Percentiles rank a stretch among this genome's conserved stretches.
Conservation (phyloP, 2,113 vertebrate genomes). For the Gobiocypris rarus region DNA sequence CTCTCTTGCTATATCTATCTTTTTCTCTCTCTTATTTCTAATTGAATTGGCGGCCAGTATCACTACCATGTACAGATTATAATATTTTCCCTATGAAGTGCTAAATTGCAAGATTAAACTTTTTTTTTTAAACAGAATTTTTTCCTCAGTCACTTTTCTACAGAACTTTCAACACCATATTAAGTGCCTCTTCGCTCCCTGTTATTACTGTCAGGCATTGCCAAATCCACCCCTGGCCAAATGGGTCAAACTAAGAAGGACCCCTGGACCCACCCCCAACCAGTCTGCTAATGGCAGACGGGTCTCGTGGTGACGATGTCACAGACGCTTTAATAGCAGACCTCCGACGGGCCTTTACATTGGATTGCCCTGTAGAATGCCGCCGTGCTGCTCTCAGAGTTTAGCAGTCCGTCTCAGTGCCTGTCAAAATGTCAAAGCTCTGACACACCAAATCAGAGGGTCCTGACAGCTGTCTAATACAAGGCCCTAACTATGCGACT, state of each 20-base stretch:
- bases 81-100: background rate
- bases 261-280: constrained; percentile 4
- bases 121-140: constrained; percentile 12
- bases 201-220: constrained; percentile 44
- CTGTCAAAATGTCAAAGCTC: constrained; percentile 55
- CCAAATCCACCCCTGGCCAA: constrained; percentile 23
- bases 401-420: constrained; percentile 45
- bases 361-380: constrained; percentile 29
- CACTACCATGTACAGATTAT: background rate
- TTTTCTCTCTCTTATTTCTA: constrained; percentile 26
- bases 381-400: constrained; percentile 35
- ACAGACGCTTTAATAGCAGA: constrained; percentile 53
- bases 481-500: constrained; percentile 11
- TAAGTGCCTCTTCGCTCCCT: background rate
- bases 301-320: constrained; percentile 30
- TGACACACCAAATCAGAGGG: constrained; percentile 49
- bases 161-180: constrained; percentile 37
- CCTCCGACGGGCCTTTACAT: constrained; percentile 3
- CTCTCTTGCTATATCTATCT: constrained; percentile 13
- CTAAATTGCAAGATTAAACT: background rate
- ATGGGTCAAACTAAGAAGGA: constrained; percentile 35
- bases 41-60: constrained; percentile 5
- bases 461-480: constrained; percentile 43
- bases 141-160: constrained; percentile 9
- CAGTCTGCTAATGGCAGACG: constrained; percentile 44